Base-by-base conservation (phyloP, 2,797 vertebrate genomes). In the Syngnathus acus region DNA sequence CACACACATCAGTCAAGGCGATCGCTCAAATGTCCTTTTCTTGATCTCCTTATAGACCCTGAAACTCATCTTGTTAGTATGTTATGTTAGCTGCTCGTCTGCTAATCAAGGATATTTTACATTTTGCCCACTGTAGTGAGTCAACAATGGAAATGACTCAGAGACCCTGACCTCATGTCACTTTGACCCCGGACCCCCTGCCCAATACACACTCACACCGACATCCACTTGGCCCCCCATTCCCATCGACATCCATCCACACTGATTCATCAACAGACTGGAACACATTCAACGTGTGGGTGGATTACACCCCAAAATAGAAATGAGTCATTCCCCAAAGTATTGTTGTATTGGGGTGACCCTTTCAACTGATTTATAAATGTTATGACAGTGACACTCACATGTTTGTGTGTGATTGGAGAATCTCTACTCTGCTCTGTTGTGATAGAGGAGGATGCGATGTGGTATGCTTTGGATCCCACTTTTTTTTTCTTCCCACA, bases 281-380 rank as follows among this genome's bases (percentile, higher is more conserved):
- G 65, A 78, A 73, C 79, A 73, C 62, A 61, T 42, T 65, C 74
- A 82, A 83, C 82, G 88, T 86, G 87, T 86, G 89, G 84, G 78
- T 48, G 54, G 70, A 73, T 82, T 81, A 67, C 73, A 66, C 68
- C 64, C 65, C 71, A 71, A 84, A 83, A 87, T 75, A 85, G 83
- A 84, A 82, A 77, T 65, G 67, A 86, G 73, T 64, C 78, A 68
- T 75, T 65, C 68, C 72, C 42, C 65, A 68, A 74, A 69, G 68
- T 43, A 43, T 65, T 72, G 69, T 66, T 69, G 66, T 82, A 74
- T 83, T 73, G 26, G 26, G 2, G 26, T 32, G 26, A 32, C 26
- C 8, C 40, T 42, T 10, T 42, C 8, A 42, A 40, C 39, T 40
- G 6, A 40, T 40, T 40, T 40, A 40, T 32, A 32, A 32, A 2